Percentiles rank a stretch among this genome's conserved stretches.
Conservation (phyloP, 2,797 vertebrate genomes). For the Meda fulgida region DNA sequence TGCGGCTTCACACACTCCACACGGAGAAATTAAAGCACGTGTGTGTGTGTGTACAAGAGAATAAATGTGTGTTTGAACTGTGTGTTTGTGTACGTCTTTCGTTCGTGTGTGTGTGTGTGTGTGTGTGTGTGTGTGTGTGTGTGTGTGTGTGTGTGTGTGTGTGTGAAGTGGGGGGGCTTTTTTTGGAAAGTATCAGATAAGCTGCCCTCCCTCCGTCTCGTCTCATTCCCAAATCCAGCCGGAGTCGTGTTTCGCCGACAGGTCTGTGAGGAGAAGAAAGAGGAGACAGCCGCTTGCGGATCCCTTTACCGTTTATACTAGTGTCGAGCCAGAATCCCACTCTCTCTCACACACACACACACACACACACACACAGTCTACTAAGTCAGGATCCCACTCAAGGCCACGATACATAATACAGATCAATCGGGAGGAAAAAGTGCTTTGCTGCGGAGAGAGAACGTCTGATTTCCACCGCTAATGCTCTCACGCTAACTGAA, state of each 20-base stretch:
- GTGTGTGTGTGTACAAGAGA: constrained; percentile 36
- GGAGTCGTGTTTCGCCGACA: constrained; percentile 92
- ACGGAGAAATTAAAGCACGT: constrained; percentile 78
- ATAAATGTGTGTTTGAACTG: constrained; percentile 3
- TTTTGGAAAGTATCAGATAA: constrained; percentile 96
- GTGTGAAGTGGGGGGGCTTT: constrained; percentile 69
- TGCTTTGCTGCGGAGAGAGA: constrained; percentile 50
- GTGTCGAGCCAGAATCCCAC: constrained; percentile 92
- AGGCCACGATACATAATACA: constrained; percentile 91
- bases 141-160: constrained; percentile 17
- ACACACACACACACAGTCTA: constrained; percentile 59
- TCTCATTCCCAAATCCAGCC: constrained; percentile 94
- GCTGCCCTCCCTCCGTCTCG: constrained; percentile 74
- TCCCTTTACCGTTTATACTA: constrained; percentile 97
- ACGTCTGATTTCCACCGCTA: constrained; percentile 59
- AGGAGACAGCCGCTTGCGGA: constrained; percentile 81
- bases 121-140: constrained; percentile 1
- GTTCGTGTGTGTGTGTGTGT: constrained; percentile 22
- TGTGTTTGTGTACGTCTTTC: constrained; percentile 22
- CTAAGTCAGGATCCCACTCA: constrained; percentile 93
- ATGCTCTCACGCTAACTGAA: constrained; percentile 46
- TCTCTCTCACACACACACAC: constrained; percentile 68
- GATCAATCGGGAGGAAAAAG: constrained; percentile 82
- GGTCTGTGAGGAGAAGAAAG: constrained; percentile 94
- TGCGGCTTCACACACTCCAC: constrained; percentile 87